Conservation (phyloP, 92 coral and sea anemone species). For the Porites rus region DNA sequence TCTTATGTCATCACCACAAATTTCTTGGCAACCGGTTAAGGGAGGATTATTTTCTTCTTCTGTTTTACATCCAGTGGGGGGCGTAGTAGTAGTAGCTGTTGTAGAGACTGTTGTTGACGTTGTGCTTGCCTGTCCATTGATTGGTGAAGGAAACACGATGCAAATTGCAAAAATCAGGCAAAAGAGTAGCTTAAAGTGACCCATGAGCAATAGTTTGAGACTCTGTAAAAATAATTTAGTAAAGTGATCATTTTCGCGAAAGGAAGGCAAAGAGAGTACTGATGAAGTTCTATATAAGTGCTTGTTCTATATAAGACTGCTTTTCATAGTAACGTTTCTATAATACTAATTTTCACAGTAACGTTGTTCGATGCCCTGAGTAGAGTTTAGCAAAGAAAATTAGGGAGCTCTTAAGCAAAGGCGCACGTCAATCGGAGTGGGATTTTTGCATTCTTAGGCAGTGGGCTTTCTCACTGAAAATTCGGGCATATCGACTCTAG, state of each 20-base stretch:
- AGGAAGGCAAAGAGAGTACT: not conserved
- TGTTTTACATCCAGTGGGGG: not conserved
- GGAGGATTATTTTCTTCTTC: not conserved
- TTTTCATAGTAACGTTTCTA: too few species aligned
- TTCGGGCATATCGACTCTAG: too few species aligned
- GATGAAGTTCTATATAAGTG: too few species aligned
- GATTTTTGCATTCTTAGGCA: too few species aligned
- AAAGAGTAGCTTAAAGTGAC: constrained; percentile 1
- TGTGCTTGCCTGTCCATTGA: constrained; percentile 17
- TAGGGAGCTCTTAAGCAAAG: too few species aligned
- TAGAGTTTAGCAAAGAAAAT: too few species aligned
- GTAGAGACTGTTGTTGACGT: not conserved
- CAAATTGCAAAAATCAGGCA: constrained; percentile 9
- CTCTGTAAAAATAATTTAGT: not conserved
- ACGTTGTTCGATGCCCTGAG: too few species aligned
- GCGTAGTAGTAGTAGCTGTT: not conserved
- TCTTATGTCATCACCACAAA: not conserved
- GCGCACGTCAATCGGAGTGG: too few species aligned
- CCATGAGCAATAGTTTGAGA: constrained; percentile 18
- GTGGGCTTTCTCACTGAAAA: too few species aligned
- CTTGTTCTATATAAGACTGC: too few species aligned
- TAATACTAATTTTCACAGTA: too few species aligned
- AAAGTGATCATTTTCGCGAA: not conserved
- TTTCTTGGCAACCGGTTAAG: not conserved
- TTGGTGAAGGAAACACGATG: not conserved